Evolutionary conservation across 2,113 vertebrate species (phyloP), one percentile per base, ranked within the genome.

Genomic region (Syngnathoides biaculeatus): DNA sequence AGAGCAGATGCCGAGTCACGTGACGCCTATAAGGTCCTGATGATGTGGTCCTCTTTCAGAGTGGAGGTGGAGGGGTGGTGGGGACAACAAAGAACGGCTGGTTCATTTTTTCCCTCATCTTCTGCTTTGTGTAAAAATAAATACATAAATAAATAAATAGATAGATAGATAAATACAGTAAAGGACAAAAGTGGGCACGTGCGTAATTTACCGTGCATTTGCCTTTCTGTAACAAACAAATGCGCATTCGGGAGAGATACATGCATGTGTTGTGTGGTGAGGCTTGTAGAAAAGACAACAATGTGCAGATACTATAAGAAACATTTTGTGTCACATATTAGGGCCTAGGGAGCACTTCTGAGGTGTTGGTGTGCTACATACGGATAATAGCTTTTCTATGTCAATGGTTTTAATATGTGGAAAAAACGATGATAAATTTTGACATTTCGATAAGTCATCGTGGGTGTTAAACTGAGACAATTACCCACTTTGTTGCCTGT

Each of bases 1-100:
- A 72, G 79, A 83, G 81, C 90, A 87, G 84, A 88, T 88, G 89
- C 84, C 76, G 65, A 62, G 81, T 91, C 91, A 92, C 90, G 72
- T 91, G 90, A 85, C 72, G 60, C 57, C 76, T 81, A 26, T 69
- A 65, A 74, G 79, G 80, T 80, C 83, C 69, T 40, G 66, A 67
- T 27, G 67, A 71, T 19, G 61, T 64, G 81, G 69, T 81, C 72
- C 78, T 62, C 42, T 52, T 20, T 65, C 68, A 60, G 62, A 72
- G 65, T 69, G 67, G 64, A 79, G 52, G 68, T 74, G 67, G 8
- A n/a, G n/a, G n/a, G n/a, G n/a, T n/a, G n/a, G n/a, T n/a, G n/a
- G 59, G 73, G 71, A 77, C 59, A 78, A 72, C 67, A 73, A 71
- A 79, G 66, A 47, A 15, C 52, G 26, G 55, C 26, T 26, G 30